Conservation (phyloP, 2,888 invertebrate species). For the Drosophila borealis region DNA sequence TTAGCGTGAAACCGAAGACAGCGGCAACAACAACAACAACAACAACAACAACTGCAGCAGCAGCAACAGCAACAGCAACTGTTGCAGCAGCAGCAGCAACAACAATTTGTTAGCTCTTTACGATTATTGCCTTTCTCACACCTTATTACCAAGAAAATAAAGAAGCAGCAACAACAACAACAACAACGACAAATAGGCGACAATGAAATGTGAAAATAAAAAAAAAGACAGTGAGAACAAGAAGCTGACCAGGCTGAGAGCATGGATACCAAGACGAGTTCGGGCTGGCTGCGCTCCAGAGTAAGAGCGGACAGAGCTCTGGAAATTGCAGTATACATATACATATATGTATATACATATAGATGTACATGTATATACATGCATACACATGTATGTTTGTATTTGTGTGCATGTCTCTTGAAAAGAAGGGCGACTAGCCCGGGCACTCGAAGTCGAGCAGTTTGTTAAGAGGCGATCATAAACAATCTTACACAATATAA, state of each 20-base stretch:
- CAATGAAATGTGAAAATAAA: conserved; percentile 70
- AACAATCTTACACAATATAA: conserved; percentile 43
- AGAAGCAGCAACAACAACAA: conserved; percentile 57
- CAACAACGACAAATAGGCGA: conserved; percentile 53
- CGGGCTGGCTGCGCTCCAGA: conserved; percentile 16
- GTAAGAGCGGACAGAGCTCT: conserved; percentile 39
- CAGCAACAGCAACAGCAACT: conserved; percentile 61
- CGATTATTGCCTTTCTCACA: conserved; percentile 83
- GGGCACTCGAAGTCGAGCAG: conserved; percentile 30
- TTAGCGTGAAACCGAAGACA: conserved; percentile 70
- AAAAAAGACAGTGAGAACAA: conserved; percentile 41
- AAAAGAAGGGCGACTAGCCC: conserved; percentile 22
- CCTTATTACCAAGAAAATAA: conserved; percentile 82
- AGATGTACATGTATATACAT: not conserved
- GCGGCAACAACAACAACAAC: conserved; percentile 4
- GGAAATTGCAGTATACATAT: conserved; percentile 63
- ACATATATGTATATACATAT: conserved; percentile 6
- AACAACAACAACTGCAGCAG: conserved; percentile 12
- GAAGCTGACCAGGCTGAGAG: conserved; percentile 30
- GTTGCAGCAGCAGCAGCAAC: conserved; percentile 30
- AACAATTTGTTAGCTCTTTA: conserved; percentile 82
- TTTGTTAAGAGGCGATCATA: conserved; percentile 34
- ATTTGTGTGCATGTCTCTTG: conserved; percentile 5
- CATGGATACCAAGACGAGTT: conserved; percentile 20
- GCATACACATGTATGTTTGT: not conserved